These are phyloP conservation scores for Noctua pronuba DNA, from an alignment of 2,888 invertebrate species.

Conservation along the genomic window DNA sequence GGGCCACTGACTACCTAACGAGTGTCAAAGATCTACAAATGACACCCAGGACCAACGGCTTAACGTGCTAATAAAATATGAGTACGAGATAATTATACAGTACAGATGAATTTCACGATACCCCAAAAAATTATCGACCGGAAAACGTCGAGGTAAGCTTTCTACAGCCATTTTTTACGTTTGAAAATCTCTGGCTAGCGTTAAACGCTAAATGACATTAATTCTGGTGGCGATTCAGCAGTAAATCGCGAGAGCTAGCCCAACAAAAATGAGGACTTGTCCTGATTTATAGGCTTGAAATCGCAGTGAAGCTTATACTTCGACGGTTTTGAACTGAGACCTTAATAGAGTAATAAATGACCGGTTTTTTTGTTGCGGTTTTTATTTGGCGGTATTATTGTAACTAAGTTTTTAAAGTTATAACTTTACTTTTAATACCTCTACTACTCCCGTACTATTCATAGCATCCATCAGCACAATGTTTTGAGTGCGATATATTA, in stretches of 20 bases:
- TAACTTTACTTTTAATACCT: too few species aligned
- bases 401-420: not conserved
- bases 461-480: too few species aligned
- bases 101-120: conserved; percentile 19
- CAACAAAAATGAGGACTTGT: conserved; percentile 49
- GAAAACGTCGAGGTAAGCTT: conserved; percentile 37
- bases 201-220: conserved; percentile 54
- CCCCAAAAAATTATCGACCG: conserved; percentile 32
- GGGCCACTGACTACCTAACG: too few species aligned
- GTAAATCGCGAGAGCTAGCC: conserved; percentile 48
- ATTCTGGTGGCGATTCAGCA: conserved; percentile 44
- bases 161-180: conserved; percentile 42
- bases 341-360: conserved; percentile 14
- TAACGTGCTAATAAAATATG: conserved; percentile 4
- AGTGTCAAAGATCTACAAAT: too few species aligned
- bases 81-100: not conserved
- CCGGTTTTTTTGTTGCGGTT: not conserved
- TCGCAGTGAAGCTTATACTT: conserved; percentile 28
- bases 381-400: not conserved
- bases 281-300: conserved; percentile 46
- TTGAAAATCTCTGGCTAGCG: conserved; percentile 29
- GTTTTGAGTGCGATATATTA: too few species aligned
- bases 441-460: too few species aligned
- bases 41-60: too few species aligned
- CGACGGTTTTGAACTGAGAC: conserved; percentile 10